These are phyloP conservation scores for Adelphocoris suturalis DNA, from an alignment of 2,888 invertebrate species.

Conservation along the genomic window DNA sequence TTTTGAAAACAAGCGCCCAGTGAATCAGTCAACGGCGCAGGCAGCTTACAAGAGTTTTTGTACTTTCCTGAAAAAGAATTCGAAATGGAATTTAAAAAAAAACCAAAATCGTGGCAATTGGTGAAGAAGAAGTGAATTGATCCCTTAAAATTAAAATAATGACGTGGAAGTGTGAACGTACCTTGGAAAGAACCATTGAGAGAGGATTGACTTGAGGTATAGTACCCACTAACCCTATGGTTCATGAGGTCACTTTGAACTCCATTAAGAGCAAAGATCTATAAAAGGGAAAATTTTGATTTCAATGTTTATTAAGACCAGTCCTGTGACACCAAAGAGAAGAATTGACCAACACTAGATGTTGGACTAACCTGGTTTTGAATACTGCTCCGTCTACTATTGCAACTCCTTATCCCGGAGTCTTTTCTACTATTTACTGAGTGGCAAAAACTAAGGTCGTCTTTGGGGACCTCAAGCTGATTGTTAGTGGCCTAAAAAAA, in stretches of 20 bases:
- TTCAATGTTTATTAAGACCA: not conserved
- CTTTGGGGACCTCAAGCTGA: constrained; percentile 78
- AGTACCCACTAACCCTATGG: constrained; percentile 92
- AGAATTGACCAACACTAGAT: no score
- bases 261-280: constrained; percentile 84
- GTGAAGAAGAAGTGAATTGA: no score
- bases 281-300: constrained; percentile 76
- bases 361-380: constrained; percentile 85
- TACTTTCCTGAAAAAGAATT: constrained; percentile 45
- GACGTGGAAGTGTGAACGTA: constrained; percentile 8
- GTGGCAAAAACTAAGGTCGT: constrained; percentile 86
- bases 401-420: constrained; percentile 89
- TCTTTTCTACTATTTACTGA: constrained; percentile 92
- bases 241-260: constrained; percentile 85
- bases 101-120: no score
- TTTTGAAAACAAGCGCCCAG: constrained; percentile 88
- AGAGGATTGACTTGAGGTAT: constrained; percentile 90
- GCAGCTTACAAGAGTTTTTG: constrained; percentile 77
- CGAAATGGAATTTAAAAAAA: not conserved
- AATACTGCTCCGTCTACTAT: constrained; percentile 90
- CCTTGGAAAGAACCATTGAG: constrained; percentile 78
- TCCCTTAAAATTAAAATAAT: not conserved
- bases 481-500: constrained; percentile 57
- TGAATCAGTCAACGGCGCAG: constrained; percentile 82
- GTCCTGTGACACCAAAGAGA: no score